Conservation (phyloP, 2,113 vertebrate genomes). For the Cyanistes caeruleus region DNA sequence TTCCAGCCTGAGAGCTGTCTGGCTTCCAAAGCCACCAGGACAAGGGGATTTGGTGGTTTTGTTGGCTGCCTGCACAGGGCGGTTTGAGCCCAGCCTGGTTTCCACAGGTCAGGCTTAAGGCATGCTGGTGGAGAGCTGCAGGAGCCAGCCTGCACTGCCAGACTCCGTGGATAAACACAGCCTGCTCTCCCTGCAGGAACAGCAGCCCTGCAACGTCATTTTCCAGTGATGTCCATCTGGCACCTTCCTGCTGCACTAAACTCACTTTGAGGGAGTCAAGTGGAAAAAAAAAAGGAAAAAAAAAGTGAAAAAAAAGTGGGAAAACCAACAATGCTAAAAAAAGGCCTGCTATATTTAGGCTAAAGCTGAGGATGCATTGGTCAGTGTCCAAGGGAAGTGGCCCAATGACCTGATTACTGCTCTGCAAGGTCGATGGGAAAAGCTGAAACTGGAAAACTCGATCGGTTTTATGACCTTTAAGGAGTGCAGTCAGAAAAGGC, state of each 20-base stretch:
- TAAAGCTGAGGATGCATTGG: constrained; percentile 55
- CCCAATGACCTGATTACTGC: constrained; percentile 75
- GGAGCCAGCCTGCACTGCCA: neutral
- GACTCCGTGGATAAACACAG: neutral
- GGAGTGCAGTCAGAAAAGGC: constrained; percentile 63
- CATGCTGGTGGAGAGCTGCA: neutral
- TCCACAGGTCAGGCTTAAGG: constrained; percentile 1
- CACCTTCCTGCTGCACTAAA: constrained; percentile 38
- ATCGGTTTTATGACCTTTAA: constrained; percentile 66
- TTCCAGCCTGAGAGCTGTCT: neutral
- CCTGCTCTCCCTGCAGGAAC: constrained; percentile 17
- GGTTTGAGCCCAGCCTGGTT: neutral
- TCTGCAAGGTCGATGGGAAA: constrained; percentile 67
- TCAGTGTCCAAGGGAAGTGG: constrained; percentile 70
- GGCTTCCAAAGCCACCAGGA: neutral
- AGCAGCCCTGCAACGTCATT: constrained; percentile 51
- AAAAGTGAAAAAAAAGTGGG: neutral
- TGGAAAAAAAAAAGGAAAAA: neutral
- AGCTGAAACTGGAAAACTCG: constrained; percentile 74
- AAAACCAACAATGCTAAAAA: constrained; percentile 69
- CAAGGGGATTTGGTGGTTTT: neutral
- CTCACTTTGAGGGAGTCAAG: neutral
- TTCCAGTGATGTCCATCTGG: constrained; percentile 64
- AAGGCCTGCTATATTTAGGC: constrained; percentile 73
- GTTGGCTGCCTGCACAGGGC: neutral